A percentile compares a stretch with the other conserved stretches of the same genome.
Evolutionary conservation across 2,113 vertebrate species (phyloP).

Genomic region (Orycteropus afer): DNA sequence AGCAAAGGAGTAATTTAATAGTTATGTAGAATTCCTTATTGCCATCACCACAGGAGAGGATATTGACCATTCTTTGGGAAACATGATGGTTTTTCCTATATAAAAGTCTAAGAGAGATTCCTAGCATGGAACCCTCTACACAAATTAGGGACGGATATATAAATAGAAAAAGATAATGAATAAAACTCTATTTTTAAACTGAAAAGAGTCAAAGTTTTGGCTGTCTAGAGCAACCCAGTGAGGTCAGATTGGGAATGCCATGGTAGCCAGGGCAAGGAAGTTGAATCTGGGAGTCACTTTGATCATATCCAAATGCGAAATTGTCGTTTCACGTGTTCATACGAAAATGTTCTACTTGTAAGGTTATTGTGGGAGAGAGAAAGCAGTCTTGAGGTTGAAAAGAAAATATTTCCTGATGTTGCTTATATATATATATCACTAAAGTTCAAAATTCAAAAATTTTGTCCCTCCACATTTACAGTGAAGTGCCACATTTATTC

Average conservation of each 20-base stretch:
- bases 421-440: neutral
- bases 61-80: neutral
- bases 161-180: too few relatives aligned
- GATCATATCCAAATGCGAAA: neutral
- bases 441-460: neutral
- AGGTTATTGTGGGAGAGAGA: neutral
- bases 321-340: neutral
- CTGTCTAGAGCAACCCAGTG: neutral
- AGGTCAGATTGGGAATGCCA: too few relatives aligned
- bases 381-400: neutral
- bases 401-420: neutral
- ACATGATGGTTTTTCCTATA: neutral
- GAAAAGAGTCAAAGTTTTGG: neutral
- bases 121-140: neutral
- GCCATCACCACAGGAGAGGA: too few relatives aligned
- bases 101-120: neutral
- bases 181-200: neutral
- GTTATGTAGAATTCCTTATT: fast-evolving
- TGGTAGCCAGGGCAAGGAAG: neutral
- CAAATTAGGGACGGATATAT: neutral
- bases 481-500: neutral
- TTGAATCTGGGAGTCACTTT: neutral
- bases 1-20: too few relatives aligned
- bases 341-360: neutral
- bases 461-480: neutral